Percentiles rank a stretch among this genome's conserved stretches.
phyloP scores from a whole-genome alignment of 64 coral and sea anemone species.

The Cladopsammia gracilis region DNA sequence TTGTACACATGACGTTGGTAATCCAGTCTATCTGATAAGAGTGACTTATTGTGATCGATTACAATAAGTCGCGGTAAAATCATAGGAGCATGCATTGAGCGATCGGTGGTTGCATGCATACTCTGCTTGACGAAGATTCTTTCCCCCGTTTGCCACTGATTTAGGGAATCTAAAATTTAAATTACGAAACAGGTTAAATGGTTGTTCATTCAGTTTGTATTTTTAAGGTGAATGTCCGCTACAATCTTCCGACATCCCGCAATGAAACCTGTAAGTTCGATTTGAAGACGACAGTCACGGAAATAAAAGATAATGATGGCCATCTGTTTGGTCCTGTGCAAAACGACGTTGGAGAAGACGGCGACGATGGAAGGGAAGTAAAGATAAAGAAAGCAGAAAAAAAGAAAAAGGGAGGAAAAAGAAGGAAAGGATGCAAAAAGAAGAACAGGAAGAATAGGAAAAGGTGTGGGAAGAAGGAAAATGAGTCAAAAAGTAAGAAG shows the following conservation, averaged over 20 bases:
- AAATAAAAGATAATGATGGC: neutral
- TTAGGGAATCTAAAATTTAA: neutral
- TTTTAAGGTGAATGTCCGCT: conserved; percentile 53
- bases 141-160: neutral
- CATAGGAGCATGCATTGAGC: too few species aligned
- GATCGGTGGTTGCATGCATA: too few species aligned
- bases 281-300: neutral
- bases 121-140: too few species aligned
- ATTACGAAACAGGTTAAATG: neutral
- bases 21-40: too few species aligned
- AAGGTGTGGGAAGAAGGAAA: neutral
- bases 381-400: neutral
- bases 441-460: neutral
- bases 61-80: too few species aligned
- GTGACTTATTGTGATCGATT: too few species aligned
- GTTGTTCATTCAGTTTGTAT: neutral
- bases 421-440: neutral
- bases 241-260: conserved; percentile 53
- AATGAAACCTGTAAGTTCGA: conserved; percentile 52
- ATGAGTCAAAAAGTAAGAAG: neutral
- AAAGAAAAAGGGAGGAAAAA: neutral
- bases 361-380: neutral
- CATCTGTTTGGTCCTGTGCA: conserved; percentile 14
- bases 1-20: too few species aligned
- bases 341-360: neutral